Evolutionary conservation across 2,888 invertebrate species (phyloP), one percentile per base, ranked within the genome.

Genomic region (Halictus ligatus): DNA sequence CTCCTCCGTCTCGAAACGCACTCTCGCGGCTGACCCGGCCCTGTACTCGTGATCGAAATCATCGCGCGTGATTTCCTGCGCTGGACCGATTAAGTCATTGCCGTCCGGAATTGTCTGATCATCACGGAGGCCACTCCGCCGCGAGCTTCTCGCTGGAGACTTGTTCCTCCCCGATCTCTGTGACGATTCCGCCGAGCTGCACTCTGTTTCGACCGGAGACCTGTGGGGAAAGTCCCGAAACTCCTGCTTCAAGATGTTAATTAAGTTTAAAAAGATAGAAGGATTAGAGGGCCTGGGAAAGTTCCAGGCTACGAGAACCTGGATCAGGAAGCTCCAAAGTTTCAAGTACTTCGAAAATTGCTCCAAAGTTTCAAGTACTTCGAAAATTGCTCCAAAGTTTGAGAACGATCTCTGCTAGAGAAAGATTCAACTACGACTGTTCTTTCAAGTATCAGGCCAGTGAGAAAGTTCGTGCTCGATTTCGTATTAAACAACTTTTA

Each of bases 1-100:
- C 48, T 81, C 73, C 73, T 88, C 91, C 81, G 90, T 90, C 84
- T 90, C 89, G 81, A 92, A 90, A 77, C 84, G 92, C 81, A 91
- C 92, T 78, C 86, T 89, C 40, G 82, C 80, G 40, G 72, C 76
- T 10, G 87, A 83, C 75, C 40, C 83, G 60, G 21, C 72, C n/a
- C 21, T 48, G 43, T 78, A 87, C 72, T 74, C 64, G 29, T 64
- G 78, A 88, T 87, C 85, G 80, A 83, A 85, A 89, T 88, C 83
- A 76, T 87, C 69, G 77, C 83, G 72, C 86, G 77, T 86, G 78
- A 75, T 85, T 84, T 89, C 88, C 88, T 76, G 90, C 75, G 75
- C 58, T 77, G 58, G 71, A 79, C 46, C 84, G 83, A 90, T 89
- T 91, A 89, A 85, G 83, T 82, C 86, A 83, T 86, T 88, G 78